A percentile compares a stretch with the other conserved stretches of the same genome.
Evolutionary conservation across 2,113 vertebrate genomes (phyloP).

Genomic region (Danionella cerebrum): DNA sequence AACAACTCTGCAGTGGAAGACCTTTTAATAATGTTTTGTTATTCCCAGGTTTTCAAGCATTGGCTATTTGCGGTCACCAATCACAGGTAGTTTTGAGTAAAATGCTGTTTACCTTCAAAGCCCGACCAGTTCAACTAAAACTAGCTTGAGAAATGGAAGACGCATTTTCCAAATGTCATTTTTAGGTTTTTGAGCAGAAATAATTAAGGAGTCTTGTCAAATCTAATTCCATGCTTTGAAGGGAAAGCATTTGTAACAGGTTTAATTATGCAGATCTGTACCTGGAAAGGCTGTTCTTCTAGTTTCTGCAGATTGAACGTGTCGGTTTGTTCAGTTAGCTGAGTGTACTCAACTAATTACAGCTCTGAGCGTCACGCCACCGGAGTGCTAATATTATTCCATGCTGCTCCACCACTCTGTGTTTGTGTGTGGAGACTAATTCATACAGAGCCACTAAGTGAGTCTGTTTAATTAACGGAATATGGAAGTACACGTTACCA

Average conservation of each 20-base stretch:
- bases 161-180: slow-evolving; percentile 49
- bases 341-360: slow-evolving; percentile 64
- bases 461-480: slow-evolving; percentile 37
- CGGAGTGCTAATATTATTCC: slow-evolving; percentile 38
- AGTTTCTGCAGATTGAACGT: slow-evolving; percentile 25
- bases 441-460: slow-evolving; percentile 42
- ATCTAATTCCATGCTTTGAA: slow-evolving; percentile 1
- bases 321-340: slow-evolving; percentile 58
- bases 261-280: slow-evolving; percentile 33
- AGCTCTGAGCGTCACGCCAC: slow-evolving; percentile 48
- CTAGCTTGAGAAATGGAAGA: neutral
- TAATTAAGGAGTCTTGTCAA: neutral
- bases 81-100: neutral
- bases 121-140: neutral
- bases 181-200: neutral
- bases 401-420: neutral
- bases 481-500: slow-evolving; percentile 36
- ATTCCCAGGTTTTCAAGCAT: neutral
- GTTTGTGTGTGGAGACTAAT: slow-evolving; percentile 26
- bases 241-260: neutral
- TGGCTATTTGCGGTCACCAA: neutral
- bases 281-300: slow-evolving; percentile 54
- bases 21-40: neutral
- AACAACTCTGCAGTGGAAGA: slow-evolving; percentile 2
- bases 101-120: neutral